Conservation (phyloP, 1,140 invertebrate species). For the Orius insidiosus region DNA sequence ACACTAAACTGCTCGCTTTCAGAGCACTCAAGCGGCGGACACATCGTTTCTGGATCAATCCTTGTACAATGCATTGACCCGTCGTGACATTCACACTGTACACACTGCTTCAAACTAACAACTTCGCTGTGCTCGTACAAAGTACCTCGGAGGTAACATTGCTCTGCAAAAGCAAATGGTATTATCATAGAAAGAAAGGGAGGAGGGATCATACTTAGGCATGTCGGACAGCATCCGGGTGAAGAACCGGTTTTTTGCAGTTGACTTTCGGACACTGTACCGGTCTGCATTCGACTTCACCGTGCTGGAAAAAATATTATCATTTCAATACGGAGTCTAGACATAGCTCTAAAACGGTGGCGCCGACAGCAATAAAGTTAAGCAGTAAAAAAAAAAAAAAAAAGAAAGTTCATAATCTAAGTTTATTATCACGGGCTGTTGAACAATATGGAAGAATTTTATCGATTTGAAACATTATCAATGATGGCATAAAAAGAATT, state of each 20-base stretch:
- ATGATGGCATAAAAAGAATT: too few species aligned
- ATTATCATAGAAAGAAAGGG: too few species aligned
- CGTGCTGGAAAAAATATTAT: conserved; percentile 41
- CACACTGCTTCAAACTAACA: conserved; percentile 50
- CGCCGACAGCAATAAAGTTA: too few species aligned
- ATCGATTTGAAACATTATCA: too few species aligned
- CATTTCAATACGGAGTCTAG: conserved; percentile 4
- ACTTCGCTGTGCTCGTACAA: conserved; percentile 70
- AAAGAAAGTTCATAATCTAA: too few species aligned
- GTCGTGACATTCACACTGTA: conserved; percentile 58
- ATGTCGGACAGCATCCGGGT: conserved; percentile 66
- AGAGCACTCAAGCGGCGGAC: conserved; percentile 65
- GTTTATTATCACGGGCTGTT: too few species aligned
- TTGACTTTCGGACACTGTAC: conserved; percentile 51
- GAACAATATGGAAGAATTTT: too few species aligned
- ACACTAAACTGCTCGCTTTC: conserved; percentile 56
- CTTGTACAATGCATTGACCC: conserved; percentile 61
- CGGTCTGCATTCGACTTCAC: conserved; percentile 59
- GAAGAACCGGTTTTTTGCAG: conserved; percentile 62
- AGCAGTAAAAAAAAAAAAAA: too few species aligned
- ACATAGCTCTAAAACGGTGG: too few species aligned
- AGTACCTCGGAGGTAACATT: conserved; percentile 55
- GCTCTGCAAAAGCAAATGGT: conserved; percentile 35
- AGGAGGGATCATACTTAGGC: conserved; percentile 52
- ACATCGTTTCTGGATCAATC: conserved; percentile 52